Evolutionary conservation across 2,888 invertebrate species (phyloP), one percentile per base, ranked within the genome.

Genomic region (Leptinotarsa peninsularis): DNA sequence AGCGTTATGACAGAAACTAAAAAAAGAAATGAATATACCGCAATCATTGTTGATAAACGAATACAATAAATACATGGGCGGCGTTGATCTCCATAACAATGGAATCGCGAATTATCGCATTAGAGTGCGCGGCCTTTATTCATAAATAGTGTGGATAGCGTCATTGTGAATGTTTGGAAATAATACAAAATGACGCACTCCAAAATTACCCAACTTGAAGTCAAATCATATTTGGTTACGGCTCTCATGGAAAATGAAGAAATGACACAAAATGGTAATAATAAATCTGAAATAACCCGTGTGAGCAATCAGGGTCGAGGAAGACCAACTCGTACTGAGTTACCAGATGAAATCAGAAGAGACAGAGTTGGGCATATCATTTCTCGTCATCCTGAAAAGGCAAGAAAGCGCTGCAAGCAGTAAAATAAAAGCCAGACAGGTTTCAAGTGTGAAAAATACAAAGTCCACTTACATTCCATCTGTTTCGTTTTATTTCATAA

Each of bases 121-220:
- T 50, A 50, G 50, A 50, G 50, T 5, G 50, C 50, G 50, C 49
- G 54, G 14, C 54, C 54, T 54, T n/a, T 54, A 54, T 54, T 54
- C 54, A 54, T 50, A 15, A 50, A 10, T 54, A 54, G 54, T 54
- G 18, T 54, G 15, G 54, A 54, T 54, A 18, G 18, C 54, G 54
- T n/a, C n/a, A 54, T 54, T 54, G 54, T 54, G 54, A 54, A 54
- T 54, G 18, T 54, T 54, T 54, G 54, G 54, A n/a, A 54, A 54
- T 54, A 5, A 54, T 54, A 54, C n/a, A 18, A 54, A 54, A 54
- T 54, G 54, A 54, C 4, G 54, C 15, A 18, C 54, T 5, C 54
- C 54, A 54, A 54, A 54, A 54, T 54, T 54, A 54, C 54, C 18
- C 54, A 54, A 54, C 54, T 18, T 54, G 54, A 54, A 54, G 18